phyloP scores from a whole-genome alignment of 2,888 invertebrate genomes.

The Amblyteles armatorius region DNA sequence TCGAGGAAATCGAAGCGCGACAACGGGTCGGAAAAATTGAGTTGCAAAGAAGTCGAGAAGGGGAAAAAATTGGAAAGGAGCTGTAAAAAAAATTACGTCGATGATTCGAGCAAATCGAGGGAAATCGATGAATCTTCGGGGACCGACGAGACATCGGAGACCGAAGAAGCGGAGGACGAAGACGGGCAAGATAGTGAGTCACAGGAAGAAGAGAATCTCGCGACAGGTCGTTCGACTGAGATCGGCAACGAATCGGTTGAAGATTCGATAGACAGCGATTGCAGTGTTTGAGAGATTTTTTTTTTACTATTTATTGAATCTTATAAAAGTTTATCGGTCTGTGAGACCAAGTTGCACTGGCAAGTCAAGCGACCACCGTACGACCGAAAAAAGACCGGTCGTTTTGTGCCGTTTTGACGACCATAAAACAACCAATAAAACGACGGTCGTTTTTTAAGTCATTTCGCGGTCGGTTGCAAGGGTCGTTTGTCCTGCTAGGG shows the following conservation, averaged over 20 bases:
- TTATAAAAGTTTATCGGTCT: not conserved
- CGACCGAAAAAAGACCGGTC: too few relatives aligned
- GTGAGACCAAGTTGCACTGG: not conserved
- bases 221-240: not conserved
- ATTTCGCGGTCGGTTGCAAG: too few relatives aligned
- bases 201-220: constrained; percentile 1
- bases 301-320: not conserved
- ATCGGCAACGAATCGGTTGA: not conserved
- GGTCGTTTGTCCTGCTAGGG: too few relatives aligned
- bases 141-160: constrained; percentile 5
- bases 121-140: constrained; percentile 41
- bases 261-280: not conserved
- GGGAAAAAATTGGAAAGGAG: constrained; percentile 30
- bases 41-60: not conserved
- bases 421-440: too few relatives aligned
- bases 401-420: too few relatives aligned
- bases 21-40: constrained; percentile 28
- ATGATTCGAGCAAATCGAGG: constrained; percentile 16
- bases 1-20: constrained; percentile 24
- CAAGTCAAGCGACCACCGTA: too few relatives aligned
- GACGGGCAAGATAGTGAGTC: constrained; percentile 26
- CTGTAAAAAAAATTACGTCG: constrained; percentile 15
- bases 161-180: constrained; percentile 19
- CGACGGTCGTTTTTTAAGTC: too few relatives aligned
- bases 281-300: not conserved